Base-by-base conservation (phyloP, 2,888 invertebrate genomes). In the Enchytraeus crypticus region DNA sequence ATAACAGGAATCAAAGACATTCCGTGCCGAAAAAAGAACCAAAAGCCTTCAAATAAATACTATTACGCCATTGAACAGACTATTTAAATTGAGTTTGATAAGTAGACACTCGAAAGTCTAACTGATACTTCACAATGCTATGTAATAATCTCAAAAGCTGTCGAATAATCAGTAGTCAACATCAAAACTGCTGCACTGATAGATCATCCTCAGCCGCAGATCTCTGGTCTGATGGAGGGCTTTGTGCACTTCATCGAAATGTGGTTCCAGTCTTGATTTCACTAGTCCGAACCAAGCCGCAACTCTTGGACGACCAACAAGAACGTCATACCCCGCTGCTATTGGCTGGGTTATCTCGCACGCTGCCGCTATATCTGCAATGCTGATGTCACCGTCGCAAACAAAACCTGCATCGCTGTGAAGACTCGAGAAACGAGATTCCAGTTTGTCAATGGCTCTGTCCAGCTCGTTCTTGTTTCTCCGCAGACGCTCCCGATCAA, bases 311-410 rank as follows among this genome's bases (percentile, higher is more conserved):
- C 71, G 72, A 1, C 64, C 64, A 38, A 68, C 65, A 32, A 69
- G 70, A 38, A 74, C 14, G 1, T 63, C 63, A n/a, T 73, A 71
- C 46, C 73, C 73, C 4, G 72, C 71, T 1, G 69, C 72, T 47
- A 71, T 67, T 18, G 74, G 64, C 67, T 76, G 75, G 68, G 70
- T 70, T 32, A 76, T 59, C 62, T 77, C 76, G 65, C 74, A 75
- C 4, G 69, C 71, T 2, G 70, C 73, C 5, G 75, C 63, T 4
- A 77, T 54, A 61, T 77, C 77, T 14, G 74, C 75, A 3, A 76
- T 69, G 3, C 74, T 72, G 23, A 76, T 66, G 26, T 72, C 70
- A 26, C 71, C 63, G 1, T 74, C 73, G 58, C 68, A 68, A 14
- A 77, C 62, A 59, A 68, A 77, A 5, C 69, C 67, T 30, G 65